These are phyloP conservation scores for Gymnothorax reevesii DNA, from an alignment of 2,797 vertebrate genomes.

Conservation along the genomic window DNA sequence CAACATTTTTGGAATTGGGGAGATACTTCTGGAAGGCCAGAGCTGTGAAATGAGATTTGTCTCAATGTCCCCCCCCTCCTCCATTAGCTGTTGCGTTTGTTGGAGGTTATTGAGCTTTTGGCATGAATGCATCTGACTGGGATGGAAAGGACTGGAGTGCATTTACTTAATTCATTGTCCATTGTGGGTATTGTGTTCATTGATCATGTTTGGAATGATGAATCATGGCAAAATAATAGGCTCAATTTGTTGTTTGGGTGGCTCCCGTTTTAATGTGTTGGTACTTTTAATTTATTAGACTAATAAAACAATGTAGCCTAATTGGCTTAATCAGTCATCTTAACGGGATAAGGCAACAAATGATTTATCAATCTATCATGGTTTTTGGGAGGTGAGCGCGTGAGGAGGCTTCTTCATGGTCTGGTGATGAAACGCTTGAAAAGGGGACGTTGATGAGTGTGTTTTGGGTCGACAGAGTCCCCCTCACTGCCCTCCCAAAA, in stretches of 20 bases:
- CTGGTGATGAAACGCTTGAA: not conserved
- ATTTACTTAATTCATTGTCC: not conserved
- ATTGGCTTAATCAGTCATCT: slow-evolving; percentile 14
- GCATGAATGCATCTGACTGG: not conserved
- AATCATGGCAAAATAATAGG: not conserved
- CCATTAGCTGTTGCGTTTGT: not conserved
- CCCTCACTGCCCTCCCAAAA: not conserved
- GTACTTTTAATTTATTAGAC: slow-evolving; percentile 1
- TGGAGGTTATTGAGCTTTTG: not conserved
- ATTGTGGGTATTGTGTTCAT: not conserved
- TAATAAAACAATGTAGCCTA: not conserved
- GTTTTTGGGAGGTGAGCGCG: not conserved
- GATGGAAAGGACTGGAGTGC: not conserved
- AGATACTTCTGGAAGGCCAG: not conserved
- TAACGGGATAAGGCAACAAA: not conserved
- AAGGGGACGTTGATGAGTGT: not conserved
- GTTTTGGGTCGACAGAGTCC: not conserved
- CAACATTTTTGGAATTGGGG: not conserved
- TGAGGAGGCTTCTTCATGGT: not conserved
- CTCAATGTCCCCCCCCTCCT: too few species aligned
- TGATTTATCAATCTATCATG: not conserved
- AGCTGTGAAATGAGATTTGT: not conserved
- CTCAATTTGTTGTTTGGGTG: not conserved
- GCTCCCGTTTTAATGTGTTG: not conserved
- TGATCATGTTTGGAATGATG: slow-evolving; percentile 12